Evolutionary conservation across 2,113 vertebrate species (phyloP).

Genomic region (Lonchura striata): DNA sequence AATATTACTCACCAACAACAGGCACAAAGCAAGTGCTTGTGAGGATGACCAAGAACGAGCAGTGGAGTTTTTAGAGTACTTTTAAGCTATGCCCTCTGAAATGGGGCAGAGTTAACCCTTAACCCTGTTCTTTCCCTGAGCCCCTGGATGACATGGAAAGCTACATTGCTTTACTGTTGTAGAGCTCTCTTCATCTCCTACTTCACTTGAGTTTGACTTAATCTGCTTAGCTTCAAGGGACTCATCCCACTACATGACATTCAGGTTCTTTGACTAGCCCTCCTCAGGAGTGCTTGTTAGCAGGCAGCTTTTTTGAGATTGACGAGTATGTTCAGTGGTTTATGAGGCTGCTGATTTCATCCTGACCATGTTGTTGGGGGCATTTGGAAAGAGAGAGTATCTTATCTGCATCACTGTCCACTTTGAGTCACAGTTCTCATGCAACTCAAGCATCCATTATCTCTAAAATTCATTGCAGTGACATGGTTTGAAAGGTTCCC

Average conservation of each 20-base stretch:
- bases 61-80: not conserved
- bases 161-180: rapidly evolving
- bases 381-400: not conserved
- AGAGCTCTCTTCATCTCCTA: not conserved
- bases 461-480: not conserved
- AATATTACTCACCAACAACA: not conserved
- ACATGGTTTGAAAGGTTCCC: not conserved
- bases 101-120: not conserved
- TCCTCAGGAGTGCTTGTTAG: not conserved
- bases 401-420: not conserved
- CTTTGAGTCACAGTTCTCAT: not conserved
- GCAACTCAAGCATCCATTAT: not conserved
- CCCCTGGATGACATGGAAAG: not conserved
- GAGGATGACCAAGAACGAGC: not conserved
- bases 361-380: rapidly evolving
- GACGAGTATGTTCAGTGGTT: not conserved
- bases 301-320: not conserved
- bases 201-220: not conserved
- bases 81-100: not conserved
- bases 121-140: not conserved
- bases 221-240: not conserved
- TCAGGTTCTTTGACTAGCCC: not conserved
- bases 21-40: not conserved
- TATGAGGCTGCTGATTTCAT: not conserved
- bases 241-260: not conserved